Evolutionary conservation across 64 coral and sea anemone genomes (phyloP), one percentile per base, ranked within the genome.

Genomic region (Stylophora pistillata): DNA sequence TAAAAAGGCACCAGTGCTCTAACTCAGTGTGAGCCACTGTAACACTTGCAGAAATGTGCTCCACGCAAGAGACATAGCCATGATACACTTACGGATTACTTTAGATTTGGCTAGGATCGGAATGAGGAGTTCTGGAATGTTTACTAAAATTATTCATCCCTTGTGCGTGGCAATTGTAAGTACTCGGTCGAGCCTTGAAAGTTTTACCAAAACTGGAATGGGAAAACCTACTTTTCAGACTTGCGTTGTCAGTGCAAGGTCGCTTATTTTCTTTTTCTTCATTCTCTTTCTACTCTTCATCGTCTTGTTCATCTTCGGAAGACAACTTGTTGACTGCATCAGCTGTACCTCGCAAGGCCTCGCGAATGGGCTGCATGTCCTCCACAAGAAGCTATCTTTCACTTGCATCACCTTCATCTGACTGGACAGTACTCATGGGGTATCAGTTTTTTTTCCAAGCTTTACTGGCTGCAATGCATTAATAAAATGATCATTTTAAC

Each of bases 371-470:
- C 30, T 91, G 31, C 7, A 91, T 91, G 16, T 91, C 89, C 68
- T 91, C 89, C 15, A 74, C 78, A 31, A 91, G 83, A 75, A 81
- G 82, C 20, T 86, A 56, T 91, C 81, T 76, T 69, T 91, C 89
- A 31, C 61, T 85, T 5, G 31, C 81, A 56, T 85, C 89, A 53
- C 41, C 17, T 6, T 82, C 78, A 0, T 83, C 79, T 83, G 79
- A 21, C 33, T 23, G 64, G 18, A 25, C 32, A 47, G 33, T 26
- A 32, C 60, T 83, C 79, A 83, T 83, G 79, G n/a, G n/a, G n/a
- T n/a, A n/a, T n/a, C 16, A 30, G 68, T 20, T 7, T 23, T 53
- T 4, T 66, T 23, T n/a, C 60, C 13, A 62, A 2, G 6, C 79
- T 69, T 33, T 10, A 58, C 76, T 52, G 20, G 27, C 3, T 18